Percentiles rank a stretch among this genome's conserved stretches.
phyloP scores from a whole-genome alignment of 2,797 vertebrate genomes.

The Centropyge bicolor region DNA sequence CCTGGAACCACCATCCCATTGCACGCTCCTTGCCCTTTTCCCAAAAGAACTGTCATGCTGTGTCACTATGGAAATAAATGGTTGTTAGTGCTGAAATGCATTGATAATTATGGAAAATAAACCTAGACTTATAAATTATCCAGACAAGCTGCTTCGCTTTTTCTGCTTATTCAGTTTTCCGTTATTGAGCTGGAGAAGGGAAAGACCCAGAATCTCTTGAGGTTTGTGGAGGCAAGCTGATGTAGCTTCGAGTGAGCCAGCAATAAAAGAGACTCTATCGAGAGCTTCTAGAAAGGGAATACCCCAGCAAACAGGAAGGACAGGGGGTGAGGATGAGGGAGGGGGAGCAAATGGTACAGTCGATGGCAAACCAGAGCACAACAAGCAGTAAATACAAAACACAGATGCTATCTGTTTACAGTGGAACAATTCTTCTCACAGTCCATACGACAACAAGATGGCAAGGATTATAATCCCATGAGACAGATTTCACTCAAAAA shows the following conservation, averaged over 20 bases:
- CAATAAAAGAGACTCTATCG: conserved; percentile 28
- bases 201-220: conserved; percentile 61
- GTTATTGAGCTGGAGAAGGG: conserved; percentile 42
- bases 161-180: conserved; percentile 63
- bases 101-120: conserved; percentile 70
- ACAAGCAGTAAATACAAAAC: conserved; percentile 50
- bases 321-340: conserved; percentile 34
- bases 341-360: conserved; percentile 20
- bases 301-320: conserved; percentile 55
- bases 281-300: conserved; percentile 41
- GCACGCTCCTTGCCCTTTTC: conserved; percentile 51
- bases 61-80: conserved; percentile 75
- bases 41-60: conserved; percentile 70
- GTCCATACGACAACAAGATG: conserved; percentile 27
- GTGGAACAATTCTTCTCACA: conserved; percentile 32
- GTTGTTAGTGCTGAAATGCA: conserved; percentile 55
- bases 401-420: conserved; percentile 41
- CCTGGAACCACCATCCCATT: conserved; percentile 69
- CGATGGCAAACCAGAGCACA: conserved; percentile 11
- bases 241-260: conserved; percentile 42
- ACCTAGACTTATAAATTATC: conserved; percentile 57
- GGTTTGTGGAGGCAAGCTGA: conserved; percentile 61
- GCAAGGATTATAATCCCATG: conserved; percentile 23
- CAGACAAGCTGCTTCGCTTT: conserved; percentile 43
- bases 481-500: not conserved